These are phyloP conservation scores for Poeciliopsis turrubarensis DNA, from an alignment of 2,113 vertebrate species.

Conservation along the genomic window DNA sequence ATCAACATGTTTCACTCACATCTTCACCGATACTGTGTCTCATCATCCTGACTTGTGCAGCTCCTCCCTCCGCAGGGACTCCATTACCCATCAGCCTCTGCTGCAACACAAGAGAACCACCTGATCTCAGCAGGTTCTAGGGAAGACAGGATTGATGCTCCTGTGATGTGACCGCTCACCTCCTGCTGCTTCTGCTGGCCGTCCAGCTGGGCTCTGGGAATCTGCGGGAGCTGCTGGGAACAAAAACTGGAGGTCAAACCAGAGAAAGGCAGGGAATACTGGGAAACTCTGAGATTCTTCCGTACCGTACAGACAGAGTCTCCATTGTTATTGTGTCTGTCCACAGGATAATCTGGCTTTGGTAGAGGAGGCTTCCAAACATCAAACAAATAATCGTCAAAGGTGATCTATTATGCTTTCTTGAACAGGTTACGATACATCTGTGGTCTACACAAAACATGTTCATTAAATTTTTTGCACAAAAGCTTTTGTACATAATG, in stretches of 20 bases:
- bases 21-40: constrained; percentile 61
- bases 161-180: constrained; percentile 17
- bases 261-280: too few species aligned
- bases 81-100: constrained; percentile 61
- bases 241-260: not conserved
- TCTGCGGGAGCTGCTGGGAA: constrained; percentile 16
- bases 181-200: constrained; percentile 16
- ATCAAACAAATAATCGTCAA: not conserved
- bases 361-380: constrained; percentile 87
- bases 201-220: constrained; percentile 62
- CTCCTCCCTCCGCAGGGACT: constrained; percentile 30
- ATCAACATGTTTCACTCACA: constrained; percentile 30
- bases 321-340: not conserved
- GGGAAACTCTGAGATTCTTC: not conserved
- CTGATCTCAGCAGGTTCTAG: not conserved
- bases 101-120: constrained; percentile 6
- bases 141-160: not conserved
- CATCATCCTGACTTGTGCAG: constrained; percentile 13
- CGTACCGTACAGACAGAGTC: constrained; percentile 36
- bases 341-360: constrained; percentile 82
- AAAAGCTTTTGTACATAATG: too few species aligned
- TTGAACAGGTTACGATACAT: too few species aligned
- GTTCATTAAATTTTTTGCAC: too few species aligned
- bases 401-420: too few species aligned
- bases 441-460: too few species aligned